Evolutionary conservation across 2,113 vertebrate species (phyloP).

Genomic region (Noctilio leporinus): DNA sequence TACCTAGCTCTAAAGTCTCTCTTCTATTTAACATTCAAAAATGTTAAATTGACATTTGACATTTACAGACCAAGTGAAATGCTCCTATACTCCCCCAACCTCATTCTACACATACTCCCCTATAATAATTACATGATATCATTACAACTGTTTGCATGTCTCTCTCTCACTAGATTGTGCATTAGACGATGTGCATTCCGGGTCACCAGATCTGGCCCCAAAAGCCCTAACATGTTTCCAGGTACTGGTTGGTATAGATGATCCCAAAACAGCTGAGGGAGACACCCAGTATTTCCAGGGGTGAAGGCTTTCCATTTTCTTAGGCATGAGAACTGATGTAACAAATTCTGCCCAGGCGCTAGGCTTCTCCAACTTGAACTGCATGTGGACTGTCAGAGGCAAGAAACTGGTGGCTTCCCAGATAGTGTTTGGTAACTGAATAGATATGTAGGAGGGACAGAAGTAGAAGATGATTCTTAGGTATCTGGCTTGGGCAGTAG

Average conservation of each 20-base stretch:
- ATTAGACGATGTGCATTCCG: not conserved
- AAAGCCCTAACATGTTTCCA: not conserved
- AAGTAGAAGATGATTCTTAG: not conserved
- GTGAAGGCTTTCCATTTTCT: not conserved
- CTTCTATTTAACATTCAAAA: not conserved
- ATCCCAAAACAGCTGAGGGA: not conserved
- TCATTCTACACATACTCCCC: not conserved
- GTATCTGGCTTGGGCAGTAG: not conserved
- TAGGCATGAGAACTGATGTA: not conserved
- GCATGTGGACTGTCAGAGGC: not conserved
- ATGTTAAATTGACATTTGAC: not conserved
- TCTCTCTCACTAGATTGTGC: not conserved
- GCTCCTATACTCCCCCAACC: not conserved
- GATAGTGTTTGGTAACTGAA: not conserved
- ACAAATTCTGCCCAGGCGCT: no score
- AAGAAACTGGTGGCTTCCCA: not conserved
- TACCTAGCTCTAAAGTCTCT: not conserved
- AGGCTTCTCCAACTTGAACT: not conserved
- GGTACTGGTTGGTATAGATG: accelerated
- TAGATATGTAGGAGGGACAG: not conserved
- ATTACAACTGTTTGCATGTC: not conserved
- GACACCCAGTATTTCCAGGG: not conserved
- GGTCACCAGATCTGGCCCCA: no score
- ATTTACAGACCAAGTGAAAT: not conserved
- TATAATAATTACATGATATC: not conserved